Evolutionary conservation across 2,113 vertebrate species (phyloP).

Genomic region (Python bivittatus): DNA sequence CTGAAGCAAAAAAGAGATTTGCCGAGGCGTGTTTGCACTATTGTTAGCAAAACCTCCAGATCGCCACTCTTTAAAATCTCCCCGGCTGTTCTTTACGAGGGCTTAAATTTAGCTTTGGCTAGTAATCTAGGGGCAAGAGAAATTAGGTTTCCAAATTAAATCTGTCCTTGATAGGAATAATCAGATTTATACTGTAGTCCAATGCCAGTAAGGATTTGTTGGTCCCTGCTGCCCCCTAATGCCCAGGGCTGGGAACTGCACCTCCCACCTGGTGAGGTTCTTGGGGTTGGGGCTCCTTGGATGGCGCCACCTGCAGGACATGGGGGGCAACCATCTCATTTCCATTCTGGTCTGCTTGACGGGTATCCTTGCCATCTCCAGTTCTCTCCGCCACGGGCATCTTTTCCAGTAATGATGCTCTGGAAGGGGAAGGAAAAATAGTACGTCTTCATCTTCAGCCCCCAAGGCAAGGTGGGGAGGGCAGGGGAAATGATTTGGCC

Average conservation of each 20-base stretch:
- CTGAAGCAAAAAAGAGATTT: background rate
- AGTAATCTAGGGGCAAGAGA: background rate
- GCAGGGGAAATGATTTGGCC: background rate
- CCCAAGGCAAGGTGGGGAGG: background rate
- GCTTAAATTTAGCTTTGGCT: background rate
- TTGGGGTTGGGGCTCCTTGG: background rate
- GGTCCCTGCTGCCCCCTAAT: conserved; percentile 11
- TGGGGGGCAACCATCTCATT: background rate
- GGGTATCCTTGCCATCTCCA: conserved; percentile 59
- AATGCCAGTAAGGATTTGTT: background rate
- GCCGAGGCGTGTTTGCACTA: background rate
- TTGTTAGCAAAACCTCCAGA: background rate
- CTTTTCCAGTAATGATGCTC: conserved; percentile 86
- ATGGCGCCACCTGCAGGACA: background rate
- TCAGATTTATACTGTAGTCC: background rate
- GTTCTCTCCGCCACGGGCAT: conserved; percentile 84
- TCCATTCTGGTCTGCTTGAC: conserved; percentile 47
- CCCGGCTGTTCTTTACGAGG: background rate
- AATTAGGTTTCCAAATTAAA: background rate
- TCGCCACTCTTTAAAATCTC: background rate
- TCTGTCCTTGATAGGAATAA: background rate
- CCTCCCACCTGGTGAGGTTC: background rate
- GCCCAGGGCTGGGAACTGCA: background rate
- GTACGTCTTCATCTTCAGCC: background rate
- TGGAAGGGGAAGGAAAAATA: conserved; percentile 44